These are phyloP conservation scores for Paratrypauchen microcephalus DNA, from an alignment of 2,797 vertebrate species.

Conservation along the genomic window DNA sequence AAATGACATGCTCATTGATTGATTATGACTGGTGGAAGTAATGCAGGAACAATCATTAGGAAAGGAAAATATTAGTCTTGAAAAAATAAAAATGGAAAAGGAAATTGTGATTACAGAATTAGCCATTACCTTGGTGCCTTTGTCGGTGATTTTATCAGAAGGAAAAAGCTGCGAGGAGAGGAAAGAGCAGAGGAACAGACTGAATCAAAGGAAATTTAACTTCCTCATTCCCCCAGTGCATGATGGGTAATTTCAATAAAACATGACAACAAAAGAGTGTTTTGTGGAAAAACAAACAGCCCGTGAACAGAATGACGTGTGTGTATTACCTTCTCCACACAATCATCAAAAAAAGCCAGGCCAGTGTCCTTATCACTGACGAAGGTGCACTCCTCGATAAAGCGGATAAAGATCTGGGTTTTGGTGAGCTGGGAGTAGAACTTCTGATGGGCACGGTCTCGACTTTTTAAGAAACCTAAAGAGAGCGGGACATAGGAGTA, in stretches of 20 bases:
- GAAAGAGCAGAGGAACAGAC: slow-evolving; percentile 65
- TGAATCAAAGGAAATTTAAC: slow-evolving; percentile 71
- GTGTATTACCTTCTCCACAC: slow-evolving; percentile 90
- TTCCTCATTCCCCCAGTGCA: slow-evolving; percentile 50
- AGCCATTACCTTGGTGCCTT: slow-evolving; percentile 89
- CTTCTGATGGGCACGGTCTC: slow-evolving; percentile 94
- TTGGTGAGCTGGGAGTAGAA: slow-evolving; percentile 94
- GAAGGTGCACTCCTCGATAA: slow-evolving; percentile 98
- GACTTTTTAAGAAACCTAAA: slow-evolving; percentile 93
- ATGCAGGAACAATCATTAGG: slow-evolving; percentile 30
- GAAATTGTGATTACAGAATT: slow-evolving; percentile 37
- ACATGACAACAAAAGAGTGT: slow-evolving; percentile 42
- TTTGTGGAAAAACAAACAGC: slow-evolving; percentile 30
- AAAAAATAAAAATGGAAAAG: slow-evolving; percentile 2
- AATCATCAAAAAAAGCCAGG: slow-evolving; percentile 97
- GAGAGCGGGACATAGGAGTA: no score
- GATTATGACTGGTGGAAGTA: slow-evolving; percentile 29
- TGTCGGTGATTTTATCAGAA: slow-evolving; percentile 92
- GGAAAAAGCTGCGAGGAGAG: slow-evolving; percentile 88
- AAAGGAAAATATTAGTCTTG: slow-evolving; percentile 7
- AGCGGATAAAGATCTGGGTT: slow-evolving; percentile 98
- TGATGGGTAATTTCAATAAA: slow-evolving; percentile 49
- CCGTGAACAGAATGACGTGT: slow-evolving; percentile 15
- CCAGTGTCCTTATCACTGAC: slow-evolving; percentile 99
- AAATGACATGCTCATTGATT: slow-evolving; percentile 14